These are phyloP conservation scores for Crotalus helleri DNA, from an alignment of 2,113 vertebrate genomes.

Conservation along the genomic window DNA sequence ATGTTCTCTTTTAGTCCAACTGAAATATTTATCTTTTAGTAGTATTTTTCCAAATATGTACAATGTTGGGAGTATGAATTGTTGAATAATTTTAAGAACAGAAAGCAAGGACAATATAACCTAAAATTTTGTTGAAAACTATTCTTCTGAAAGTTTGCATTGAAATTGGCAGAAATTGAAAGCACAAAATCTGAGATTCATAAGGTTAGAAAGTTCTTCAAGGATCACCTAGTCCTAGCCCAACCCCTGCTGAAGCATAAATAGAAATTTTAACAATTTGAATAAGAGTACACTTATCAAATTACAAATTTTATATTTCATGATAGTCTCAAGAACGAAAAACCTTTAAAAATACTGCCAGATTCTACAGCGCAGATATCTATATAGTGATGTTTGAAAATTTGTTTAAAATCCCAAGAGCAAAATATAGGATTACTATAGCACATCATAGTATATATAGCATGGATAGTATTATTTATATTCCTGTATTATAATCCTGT, in stretches of 20 bases:
- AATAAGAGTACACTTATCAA: not conserved
- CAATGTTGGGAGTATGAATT: constrained; percentile 58
- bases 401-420: constrained; percentile 55
- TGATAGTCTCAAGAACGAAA: constrained; percentile 33
- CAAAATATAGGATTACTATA: not conserved
- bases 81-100: constrained; percentile 55
- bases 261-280: not conserved
- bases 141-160: constrained; percentile 47
- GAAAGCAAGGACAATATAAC: constrained; percentile 57
- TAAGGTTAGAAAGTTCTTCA: not conserved
- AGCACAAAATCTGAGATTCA: constrained; percentile 10
- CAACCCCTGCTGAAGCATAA: not conserved
- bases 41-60: constrained; percentile 62
- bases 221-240: not conserved
- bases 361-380: constrained; percentile 14
- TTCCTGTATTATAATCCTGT: not conserved
- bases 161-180: constrained; percentile 51
- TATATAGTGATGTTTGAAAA: constrained; percentile 43
- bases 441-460: constrained; percentile 14
- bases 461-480: constrained; percentile 39
- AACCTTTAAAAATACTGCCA: constrained; percentile 24
- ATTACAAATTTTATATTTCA: not conserved
- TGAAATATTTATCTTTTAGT: constrained; percentile 71
- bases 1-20: constrained; percentile 61
- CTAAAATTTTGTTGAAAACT: constrained; percentile 49